Evolutionary conservation across 2,888 invertebrate species (phyloP).

Genomic region (Spialia ferax): DNA sequence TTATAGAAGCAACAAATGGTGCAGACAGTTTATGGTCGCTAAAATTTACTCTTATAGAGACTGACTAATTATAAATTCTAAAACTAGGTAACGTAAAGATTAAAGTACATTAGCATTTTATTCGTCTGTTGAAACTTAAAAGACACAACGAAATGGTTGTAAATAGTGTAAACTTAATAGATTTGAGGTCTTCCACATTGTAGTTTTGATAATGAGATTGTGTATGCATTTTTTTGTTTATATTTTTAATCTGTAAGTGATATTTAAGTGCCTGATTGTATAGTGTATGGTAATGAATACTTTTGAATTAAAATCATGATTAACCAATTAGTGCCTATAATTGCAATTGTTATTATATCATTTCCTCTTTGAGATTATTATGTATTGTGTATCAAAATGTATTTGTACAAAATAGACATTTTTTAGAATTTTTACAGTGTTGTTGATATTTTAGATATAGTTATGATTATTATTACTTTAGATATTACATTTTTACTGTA

Average conservation of each 20-base stretch:
- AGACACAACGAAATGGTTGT: constrained; percentile 65
- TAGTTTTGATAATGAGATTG: constrained; percentile 52
- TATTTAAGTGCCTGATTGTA: constrained; percentile 43
- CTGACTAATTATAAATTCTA: constrained; percentile 80
- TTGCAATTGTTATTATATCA: constrained; percentile 35
- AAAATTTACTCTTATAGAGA: constrained; percentile 72
- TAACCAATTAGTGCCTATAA: constrained; percentile 43
- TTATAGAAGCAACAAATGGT: constrained; percentile 50
- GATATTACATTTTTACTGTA: constrained; percentile 33
- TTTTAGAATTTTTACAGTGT: constrained; percentile 73
- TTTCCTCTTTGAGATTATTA: constrained; percentile 40
- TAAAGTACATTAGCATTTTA: constrained; percentile 40
- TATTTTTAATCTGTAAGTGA: constrained; percentile 44
- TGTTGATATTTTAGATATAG: constrained; percentile 61
- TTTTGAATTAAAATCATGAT: background rate
- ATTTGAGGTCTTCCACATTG: constrained; percentile 69
- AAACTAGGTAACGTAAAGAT: constrained; percentile 47
- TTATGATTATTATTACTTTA: background rate
- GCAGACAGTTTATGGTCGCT: constrained; percentile 65
- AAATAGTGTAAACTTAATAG: constrained; percentile 56
- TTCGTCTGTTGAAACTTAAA: constrained; percentile 54
- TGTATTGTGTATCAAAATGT: constrained; percentile 9
- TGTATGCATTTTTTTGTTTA: constrained; percentile 29
- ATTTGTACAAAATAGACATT: constrained; percentile 67
- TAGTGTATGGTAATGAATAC: constrained; percentile 21